Percentiles rank a stretch among this genome's conserved stretches.
Evolutionary conservation across 2,113 vertebrate species (phyloP).

Genomic region (Thryonomys swinderianus): DNA sequence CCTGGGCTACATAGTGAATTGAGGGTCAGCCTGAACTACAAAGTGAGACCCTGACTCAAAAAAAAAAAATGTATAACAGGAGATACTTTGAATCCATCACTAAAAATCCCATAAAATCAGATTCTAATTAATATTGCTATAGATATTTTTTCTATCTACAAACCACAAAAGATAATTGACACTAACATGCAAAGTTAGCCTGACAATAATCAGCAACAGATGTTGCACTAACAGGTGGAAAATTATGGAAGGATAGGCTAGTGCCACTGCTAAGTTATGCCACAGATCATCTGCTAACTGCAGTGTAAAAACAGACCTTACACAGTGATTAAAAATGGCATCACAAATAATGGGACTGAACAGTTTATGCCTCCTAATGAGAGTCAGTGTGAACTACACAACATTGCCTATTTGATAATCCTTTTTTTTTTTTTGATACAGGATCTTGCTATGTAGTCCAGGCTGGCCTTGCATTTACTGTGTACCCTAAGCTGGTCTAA

Average conservation of each 20-base stretch:
- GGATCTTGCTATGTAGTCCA: neutral
- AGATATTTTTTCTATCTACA: conserved; percentile 7
- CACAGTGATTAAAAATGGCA: conserved; percentile 21
- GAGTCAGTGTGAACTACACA: neutral
- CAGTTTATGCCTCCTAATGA: neutral
- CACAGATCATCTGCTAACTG: neutral
- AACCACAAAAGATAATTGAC: neutral
- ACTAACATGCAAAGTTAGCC: conserved; percentile 48
- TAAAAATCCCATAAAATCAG: conserved; percentile 31
- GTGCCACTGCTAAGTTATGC: neutral
- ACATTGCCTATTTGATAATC: neutral
- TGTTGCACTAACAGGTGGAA: neutral
- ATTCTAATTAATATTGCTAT: conserved; percentile 18
- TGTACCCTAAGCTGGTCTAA: neutral
- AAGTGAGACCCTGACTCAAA: no score
- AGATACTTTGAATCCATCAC: conserved; percentile 21
- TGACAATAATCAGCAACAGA: conserved; percentile 30
- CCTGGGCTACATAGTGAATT: no score
- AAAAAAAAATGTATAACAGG: neutral
- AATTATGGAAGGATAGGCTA: neutral
- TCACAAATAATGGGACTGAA: conserved; percentile 17
- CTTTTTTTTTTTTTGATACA: neutral
- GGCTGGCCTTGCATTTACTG: neutral
- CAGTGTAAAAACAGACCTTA: neutral
- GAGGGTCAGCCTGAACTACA: no score